These are phyloP conservation scores for Cheiracanthium punctorium DNA, from an alignment of 2,888 invertebrate species.

Conservation along the genomic window DNA sequence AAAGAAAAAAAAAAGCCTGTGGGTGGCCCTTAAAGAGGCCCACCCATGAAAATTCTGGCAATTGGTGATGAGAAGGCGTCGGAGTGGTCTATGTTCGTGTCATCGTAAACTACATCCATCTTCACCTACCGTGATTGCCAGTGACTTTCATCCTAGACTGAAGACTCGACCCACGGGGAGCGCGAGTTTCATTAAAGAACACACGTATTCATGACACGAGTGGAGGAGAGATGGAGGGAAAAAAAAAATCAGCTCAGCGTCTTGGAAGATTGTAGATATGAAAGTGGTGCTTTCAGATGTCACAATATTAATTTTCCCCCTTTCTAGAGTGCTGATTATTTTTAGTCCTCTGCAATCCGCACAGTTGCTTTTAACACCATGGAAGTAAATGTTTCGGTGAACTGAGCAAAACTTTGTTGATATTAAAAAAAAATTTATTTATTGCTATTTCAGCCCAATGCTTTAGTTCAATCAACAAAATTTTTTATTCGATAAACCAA, in stretches of 20 bases:
- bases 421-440: no score
- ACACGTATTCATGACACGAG: slow-evolving; percentile 60
- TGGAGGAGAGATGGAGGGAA: not conserved
- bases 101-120: slow-evolving; percentile 61
- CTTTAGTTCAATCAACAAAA: no score
- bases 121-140: slow-evolving; percentile 35
- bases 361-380: no score
- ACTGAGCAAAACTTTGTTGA: no score
- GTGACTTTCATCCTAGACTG: slow-evolving; percentile 14
- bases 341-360: no score
- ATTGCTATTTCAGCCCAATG: no score
- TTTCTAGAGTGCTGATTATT: no score
- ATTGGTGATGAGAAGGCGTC: slow-evolving; percentile 28
- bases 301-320: not conserved
- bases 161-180: slow-evolving; percentile 27
- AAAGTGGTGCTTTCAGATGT: not conserved
- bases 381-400: no score
- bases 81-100: slow-evolving; percentile 29
- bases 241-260: not conserved
- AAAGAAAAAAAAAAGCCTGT: slow-evolving; percentile 47
- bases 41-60: slow-evolving; percentile 45
- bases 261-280: not conserved
- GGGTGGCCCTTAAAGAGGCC: slow-evolving; percentile 57
- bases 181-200: slow-evolving; percentile 45
- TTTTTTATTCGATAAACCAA: no score